Percentiles rank a stretch among this genome's conserved stretches.
phyloP scores from a whole-genome alignment of 2,888 invertebrate genomes.

The Pimpla rufipes region DNA sequence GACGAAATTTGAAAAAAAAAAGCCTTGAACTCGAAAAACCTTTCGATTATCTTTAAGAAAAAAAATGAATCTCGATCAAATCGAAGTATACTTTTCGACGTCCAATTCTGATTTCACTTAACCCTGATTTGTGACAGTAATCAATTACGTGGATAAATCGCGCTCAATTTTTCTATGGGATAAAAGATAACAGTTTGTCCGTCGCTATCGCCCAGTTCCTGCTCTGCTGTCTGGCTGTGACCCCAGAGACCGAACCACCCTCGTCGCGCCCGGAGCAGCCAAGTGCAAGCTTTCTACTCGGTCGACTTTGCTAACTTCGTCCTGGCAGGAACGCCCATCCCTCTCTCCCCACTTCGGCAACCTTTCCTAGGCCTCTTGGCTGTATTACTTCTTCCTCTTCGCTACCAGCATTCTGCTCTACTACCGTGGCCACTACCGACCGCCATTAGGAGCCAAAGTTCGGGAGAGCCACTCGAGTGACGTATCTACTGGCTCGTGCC shows the following conservation, averaged over 20 bases:
- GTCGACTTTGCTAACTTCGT: constrained; percentile 46
- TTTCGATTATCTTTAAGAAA: no score
- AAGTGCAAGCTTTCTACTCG: constrained; percentile 35
- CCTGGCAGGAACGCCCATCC: constrained; percentile 34
- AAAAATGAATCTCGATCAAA: no score
- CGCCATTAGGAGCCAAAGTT: constrained; percentile 69
- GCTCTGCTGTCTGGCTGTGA: background rate
- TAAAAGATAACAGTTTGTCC: background rate
- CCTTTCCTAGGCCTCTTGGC: constrained; percentile 23
- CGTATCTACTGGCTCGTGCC: constrained; percentile 68
- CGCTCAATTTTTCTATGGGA: background rate
- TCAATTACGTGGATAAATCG: background rate
- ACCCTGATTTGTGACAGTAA: no score
- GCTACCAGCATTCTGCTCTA: constrained; percentile 22
- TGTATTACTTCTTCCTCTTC: constrained; percentile 35
- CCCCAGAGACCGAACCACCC: constrained; percentile 15
- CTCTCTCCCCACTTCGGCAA: constrained; percentile 21
- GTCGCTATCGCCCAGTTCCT: background rate
- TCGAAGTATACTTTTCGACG: no score
- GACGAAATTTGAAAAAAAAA: no score
- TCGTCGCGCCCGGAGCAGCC: constrained; percentile 20
- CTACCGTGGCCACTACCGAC: constrained; percentile 54
- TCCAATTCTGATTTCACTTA: no score
- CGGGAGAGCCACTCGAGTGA: constrained; percentile 69
- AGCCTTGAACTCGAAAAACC: no score